Conservation (phyloP, 2,113 vertebrate genomes). For the Marcusenius ussheri region DNA sequence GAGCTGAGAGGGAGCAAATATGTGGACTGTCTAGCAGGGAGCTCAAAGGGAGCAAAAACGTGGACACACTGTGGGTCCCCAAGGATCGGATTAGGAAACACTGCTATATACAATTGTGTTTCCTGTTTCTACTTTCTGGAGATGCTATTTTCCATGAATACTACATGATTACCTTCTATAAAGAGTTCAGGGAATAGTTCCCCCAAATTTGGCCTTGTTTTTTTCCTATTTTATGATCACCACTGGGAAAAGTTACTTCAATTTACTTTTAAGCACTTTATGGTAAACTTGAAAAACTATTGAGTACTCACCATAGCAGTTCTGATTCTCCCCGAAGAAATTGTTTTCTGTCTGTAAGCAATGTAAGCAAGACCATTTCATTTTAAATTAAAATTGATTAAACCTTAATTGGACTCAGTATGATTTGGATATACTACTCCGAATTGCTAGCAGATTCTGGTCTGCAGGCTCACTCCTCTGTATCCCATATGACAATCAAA, state of each 20-base stretch:
- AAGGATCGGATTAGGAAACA: not conserved
- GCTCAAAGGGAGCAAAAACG: not conserved
- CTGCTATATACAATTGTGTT: not conserved
- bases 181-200: not conserved
- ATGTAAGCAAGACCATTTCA: not conserved
- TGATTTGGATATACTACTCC: not conserved
- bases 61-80: not conserved
- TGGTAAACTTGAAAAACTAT: not conserved
- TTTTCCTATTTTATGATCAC: not conserved
- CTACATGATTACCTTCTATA: not conserved
- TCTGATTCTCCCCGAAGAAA: not conserved
- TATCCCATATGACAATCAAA: not conserved
- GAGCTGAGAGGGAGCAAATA: not conserved
- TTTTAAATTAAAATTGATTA: not conserved
- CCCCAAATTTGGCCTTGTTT: not conserved
- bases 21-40: no score
- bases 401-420: not conserved
- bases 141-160: not conserved
- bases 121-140: not conserved
- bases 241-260: not conserved
- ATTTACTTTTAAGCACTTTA: not conserved
- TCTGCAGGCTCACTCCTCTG: not conserved
- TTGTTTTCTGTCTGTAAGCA: not conserved
- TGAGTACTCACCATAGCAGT: not conserved
- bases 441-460: not conserved